Evolutionary conservation across 2,113 vertebrate species (phyloP).

Genomic region (Nanorana parkeri): DNA sequence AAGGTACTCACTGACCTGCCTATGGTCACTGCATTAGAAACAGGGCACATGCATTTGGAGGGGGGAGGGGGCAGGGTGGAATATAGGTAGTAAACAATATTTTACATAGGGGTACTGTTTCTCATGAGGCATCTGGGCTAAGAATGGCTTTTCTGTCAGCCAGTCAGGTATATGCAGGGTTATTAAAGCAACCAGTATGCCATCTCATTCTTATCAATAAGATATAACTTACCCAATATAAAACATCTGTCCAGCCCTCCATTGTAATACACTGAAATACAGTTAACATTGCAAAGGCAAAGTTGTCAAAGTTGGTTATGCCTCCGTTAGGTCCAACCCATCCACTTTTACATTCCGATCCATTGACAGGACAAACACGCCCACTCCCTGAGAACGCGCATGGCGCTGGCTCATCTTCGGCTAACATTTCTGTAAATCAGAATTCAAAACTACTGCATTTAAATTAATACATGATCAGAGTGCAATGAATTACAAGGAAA

Average conservation of each 20-base stretch:
- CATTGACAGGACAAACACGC: constrained; percentile 89
- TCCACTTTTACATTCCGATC: constrained; percentile 91
- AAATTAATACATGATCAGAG: no score
- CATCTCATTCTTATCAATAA: background rate
- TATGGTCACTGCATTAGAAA: no score
- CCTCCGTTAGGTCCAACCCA: constrained; percentile 96
- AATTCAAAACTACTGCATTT: background rate
- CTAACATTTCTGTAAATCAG: constrained; percentile 76
- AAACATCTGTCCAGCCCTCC: constrained; percentile 98
- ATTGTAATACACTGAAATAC: constrained; percentile 99
- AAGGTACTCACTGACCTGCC: no score
- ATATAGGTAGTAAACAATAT: no score
- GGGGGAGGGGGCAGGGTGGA: no score
- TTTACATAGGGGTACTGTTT: no score
- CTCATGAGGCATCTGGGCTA: no score
- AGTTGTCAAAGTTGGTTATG: constrained; percentile 99
- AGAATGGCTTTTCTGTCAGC: no score
- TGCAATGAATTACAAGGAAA: no score
- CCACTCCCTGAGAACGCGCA: constrained; percentile 97
- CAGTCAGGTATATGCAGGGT: no score
- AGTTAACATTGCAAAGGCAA: constrained; percentile 98
- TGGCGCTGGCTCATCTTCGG: constrained; percentile 93
- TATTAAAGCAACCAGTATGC: no score
- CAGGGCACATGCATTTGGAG: no score
- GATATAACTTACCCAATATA: constrained; percentile 91